Evolutionary conservation across 2,113 vertebrate genomes (phyloP), one percentile per base, ranked within the genome.

Genomic region (Poicephalus gulielmi): DNA sequence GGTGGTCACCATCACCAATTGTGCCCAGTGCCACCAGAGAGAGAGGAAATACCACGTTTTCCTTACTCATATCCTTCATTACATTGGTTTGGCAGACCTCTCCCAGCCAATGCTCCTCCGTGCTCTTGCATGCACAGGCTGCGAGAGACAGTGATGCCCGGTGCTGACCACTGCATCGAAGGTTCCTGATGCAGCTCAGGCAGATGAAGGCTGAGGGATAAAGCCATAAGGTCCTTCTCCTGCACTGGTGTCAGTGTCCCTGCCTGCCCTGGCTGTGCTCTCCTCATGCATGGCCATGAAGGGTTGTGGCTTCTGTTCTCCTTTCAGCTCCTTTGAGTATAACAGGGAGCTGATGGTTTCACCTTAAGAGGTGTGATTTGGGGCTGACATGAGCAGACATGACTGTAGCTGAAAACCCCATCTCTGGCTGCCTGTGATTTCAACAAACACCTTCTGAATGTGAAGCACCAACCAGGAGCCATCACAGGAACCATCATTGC

Each of bases 331-430:
- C 18, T 8, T 55, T 15, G 41, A 35, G 13, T 17, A 9, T 1
- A 53, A 16, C 0, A 0, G 9, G 43, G 17, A 83, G n/a, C 7
- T 0, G 0, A n/a, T 1, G 9, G 12, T 49, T 75, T 52, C 55
- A 19, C 43, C 17, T 44, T 2, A 3, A 41, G 17, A 52, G 5
- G 15, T 0, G 0, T 10, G 16, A 71, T 31, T 85, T 44, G 31
- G 37, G 62, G 37, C 57, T 39, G 46, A n/a, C 13, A 20, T 0
- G 7, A 79, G 41, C 46, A 76, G 33, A 62, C 28, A 7, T 30
- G 41, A 27, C 3, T 16, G 0, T 9, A 75, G 43, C 81, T 18
- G 7, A 76, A 44, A 25, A 17, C 24, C 10, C 24, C 6, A 10
- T 16, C 10, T 12, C 46, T 24, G 10, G 10, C 55, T 75, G 23